Evolutionary conservation across 2,888 invertebrate genomes (phyloP), one percentile per base, ranked within the genome.

Genomic region (Callosobruchus maculatus): DNA sequence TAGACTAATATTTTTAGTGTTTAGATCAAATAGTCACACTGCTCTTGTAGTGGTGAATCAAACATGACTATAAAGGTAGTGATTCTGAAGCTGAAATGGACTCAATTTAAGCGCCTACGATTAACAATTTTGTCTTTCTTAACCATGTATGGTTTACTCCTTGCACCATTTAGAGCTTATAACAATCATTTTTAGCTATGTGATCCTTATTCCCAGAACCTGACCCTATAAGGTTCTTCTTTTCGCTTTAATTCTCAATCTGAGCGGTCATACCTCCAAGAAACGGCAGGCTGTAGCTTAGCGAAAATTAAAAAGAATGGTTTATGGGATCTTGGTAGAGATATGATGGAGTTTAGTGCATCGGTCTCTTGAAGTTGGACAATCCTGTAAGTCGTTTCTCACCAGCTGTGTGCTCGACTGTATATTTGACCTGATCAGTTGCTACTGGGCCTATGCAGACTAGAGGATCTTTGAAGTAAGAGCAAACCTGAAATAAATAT

Each of bases 401-500:
- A 0, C 94, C 94, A 71, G 94, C 93, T 3, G 95, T 95, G 84
- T 94, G 94, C 82, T 95, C 93, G 0, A 95, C 91, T 74, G 89
- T 85, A 73, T 88, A 89, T 79, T 91, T 91, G 74, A 94, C 91
- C 85, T 94, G 94, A 82, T 94, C 94, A 0, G 92, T 91, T 7
- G 94, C 94, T 0, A 95, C 95, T 0, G 94, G 94, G 0, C 95
- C 96, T 83, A 96, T 94, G 89, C 96, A 96, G 21, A 94, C 93
- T 71, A 95, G 88, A 0, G 96, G 94, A 83, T 96, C 96, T 85
- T 95, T 95, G 91, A 96, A 96, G 87, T 96, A 96, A n/a, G 94
- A 94, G 88, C 96, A 96, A 79, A 93, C 93, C 94, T 94, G 88
- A 0, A 81, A 84, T 30, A 77, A 71, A 30, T 5, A n/a, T n/a